Conservation (phyloP, 1,140 invertebrate genomes). For the Venturia canescens region DNA sequence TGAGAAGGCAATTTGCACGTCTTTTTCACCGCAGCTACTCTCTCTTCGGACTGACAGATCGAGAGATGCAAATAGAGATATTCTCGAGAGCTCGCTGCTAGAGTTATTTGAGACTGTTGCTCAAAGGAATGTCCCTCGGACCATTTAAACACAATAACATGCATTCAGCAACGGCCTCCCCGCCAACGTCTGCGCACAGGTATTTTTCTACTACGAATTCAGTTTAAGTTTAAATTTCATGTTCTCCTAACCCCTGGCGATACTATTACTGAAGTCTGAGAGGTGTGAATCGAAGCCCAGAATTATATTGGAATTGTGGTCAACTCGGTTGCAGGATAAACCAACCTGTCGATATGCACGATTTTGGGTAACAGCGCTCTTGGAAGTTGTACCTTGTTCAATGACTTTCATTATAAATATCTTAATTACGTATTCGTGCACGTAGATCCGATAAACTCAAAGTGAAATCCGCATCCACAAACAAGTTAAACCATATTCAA, state of each 20-base stretch:
- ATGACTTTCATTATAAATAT: background rate
- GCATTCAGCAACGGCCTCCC: background rate
- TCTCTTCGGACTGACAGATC: conserved; percentile 4
- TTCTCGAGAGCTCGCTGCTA: background rate
- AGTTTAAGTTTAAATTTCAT: background rate
- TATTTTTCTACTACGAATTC: background rate
- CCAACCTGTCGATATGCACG: background rate
- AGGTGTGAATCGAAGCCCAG: background rate
- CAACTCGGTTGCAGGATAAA: background rate
- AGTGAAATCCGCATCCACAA: background rate
- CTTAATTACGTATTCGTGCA: background rate
- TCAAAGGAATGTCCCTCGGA: background rate
- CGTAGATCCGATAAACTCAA: background rate
- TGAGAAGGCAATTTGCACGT: conserved; percentile 11
- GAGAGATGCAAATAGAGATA: conserved; percentile 31
- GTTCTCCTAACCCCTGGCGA: background rate
- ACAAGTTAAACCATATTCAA: background rate
- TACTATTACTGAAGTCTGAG: background rate
- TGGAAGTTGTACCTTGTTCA: background rate
- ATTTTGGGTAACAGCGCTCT: background rate
- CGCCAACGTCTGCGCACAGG: background rate
- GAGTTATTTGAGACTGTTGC: background rate
- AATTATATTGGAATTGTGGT: conserved; percentile 8
- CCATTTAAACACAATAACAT: background rate
- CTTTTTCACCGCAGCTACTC: background rate